Evolutionary conservation across 1,140 invertebrate genomes (phyloP).

Genomic region (Lucilia cuprina): DNA sequence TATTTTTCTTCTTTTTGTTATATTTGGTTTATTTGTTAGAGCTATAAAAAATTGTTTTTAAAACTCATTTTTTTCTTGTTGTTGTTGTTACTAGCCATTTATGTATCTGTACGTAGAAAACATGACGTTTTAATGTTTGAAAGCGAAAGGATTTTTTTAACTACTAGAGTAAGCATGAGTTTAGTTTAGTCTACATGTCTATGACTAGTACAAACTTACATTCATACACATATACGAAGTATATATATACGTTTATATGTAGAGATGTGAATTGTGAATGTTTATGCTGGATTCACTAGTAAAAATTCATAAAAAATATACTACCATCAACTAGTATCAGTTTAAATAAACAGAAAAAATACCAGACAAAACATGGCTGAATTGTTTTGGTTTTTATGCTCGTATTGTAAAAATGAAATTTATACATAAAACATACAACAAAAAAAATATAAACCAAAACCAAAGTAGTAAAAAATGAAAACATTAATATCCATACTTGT

Average conservation of each 20-base stretch:
- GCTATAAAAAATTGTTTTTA: conserved; percentile 3
- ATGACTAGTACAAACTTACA: neutral
- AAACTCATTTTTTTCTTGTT: neutral
- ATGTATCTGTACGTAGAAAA: neutral
- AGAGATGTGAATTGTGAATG: neutral
- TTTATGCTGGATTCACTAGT: neutral
- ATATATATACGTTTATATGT: neutral
- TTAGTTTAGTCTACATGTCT: conserved; percentile 9
- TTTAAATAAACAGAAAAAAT: neutral
- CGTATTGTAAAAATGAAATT: neutral
- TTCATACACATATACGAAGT: neutral
- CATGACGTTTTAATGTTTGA: conserved; percentile 37
- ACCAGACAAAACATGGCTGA: conserved; percentile 8
- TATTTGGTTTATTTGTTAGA: neutral
- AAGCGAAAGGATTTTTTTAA: conserved; percentile 40
- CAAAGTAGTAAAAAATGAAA: neutral
- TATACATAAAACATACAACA: neutral
- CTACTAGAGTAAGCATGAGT: neutral
- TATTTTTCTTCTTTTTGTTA: neutral
- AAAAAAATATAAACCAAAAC: neutral
- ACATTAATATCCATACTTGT: neutral
- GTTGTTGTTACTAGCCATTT: neutral
- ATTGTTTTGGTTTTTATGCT: neutral
- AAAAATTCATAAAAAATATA: neutral
- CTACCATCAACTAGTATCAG: neutral